These are phyloP conservation scores for Lanius collurio DNA, from an alignment of 2,113 vertebrate genomes.

Conservation along the genomic window DNA sequence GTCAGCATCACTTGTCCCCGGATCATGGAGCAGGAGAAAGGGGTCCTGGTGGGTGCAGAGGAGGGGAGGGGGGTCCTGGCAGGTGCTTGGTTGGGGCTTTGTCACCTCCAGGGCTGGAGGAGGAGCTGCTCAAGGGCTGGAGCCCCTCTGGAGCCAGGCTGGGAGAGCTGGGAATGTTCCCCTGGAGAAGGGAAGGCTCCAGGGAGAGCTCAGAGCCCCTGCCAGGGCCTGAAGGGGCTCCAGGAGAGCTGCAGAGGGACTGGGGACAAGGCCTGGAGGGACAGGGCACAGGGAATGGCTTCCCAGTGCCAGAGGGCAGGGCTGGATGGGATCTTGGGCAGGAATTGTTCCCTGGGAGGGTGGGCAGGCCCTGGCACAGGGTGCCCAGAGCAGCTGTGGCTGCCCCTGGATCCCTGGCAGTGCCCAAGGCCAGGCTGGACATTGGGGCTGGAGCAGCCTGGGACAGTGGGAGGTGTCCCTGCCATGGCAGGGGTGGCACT, in stretches of 20 bases:
- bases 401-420: background rate
- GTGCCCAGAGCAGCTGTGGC: background rate
- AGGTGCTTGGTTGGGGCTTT: background rate
- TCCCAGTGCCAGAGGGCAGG: background rate
- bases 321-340: background rate
- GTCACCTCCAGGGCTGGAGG: background rate
- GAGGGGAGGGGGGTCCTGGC: background rate
- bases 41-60: background rate
- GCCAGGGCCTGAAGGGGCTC: background rate
- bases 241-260: background rate
- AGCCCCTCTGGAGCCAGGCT: background rate
- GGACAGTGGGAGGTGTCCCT: background rate
- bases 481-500: background rate
- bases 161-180: background rate
- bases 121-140: background rate
- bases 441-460: background rate
- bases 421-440: background rate
- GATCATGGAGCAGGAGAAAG: fast-evolving
- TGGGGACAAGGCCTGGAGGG: background rate
- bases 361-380: background rate
- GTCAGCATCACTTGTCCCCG: fast-evolving
- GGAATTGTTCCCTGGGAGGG: background rate
- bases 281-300: background rate
- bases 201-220: background rate
- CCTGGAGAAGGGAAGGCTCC: background rate